Base-by-base conservation (phyloP, 2,797 vertebrate species). In the Cyprinodon diabolis region DNA sequence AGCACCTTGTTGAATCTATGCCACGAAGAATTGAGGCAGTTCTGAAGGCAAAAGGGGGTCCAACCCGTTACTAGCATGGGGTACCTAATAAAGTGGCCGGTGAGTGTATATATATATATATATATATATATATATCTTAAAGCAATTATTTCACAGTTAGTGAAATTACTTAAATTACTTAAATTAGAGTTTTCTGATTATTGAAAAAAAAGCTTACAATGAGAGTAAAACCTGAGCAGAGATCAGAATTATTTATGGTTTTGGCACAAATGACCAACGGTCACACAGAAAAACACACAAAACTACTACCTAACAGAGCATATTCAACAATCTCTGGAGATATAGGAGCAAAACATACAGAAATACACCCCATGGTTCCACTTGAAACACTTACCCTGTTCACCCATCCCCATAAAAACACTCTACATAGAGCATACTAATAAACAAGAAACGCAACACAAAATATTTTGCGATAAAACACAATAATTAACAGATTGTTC, bases 181-280 rank as follows among this genome's bases (percentile, higher is more conserved):
- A 23, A 68, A 68, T n/a, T n/a, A 76, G 40, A 6, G 1, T 1
- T 13, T 69, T 70, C 8, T 72, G 51, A 77, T 74, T 72, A 55
- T 68, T 54, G 37, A 30, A 68, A 65, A 68, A 65, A 37, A 66
- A 85, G 66, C 51, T 62, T 56, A 72, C 71, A 15, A 37, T 66
- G 40, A 77, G 56, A 71, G 55, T 63, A 76, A 65, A 77, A 90
- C 79, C 82, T 87, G 84, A 86, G 87, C 79, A 21, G 51, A 82
- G 54, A 84, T 62, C 37, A 30, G 67, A 65, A 69, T 80, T 48
- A 77, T 73, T 63, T 19, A 67, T 68, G 68, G 48, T 47, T 89
- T 84, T 83, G 79, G 69, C 72, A 85, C 72, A 72, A 12, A 15
- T 21, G 47, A 84, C 37, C 51, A 43, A 58, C 17, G 76, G 66